Base-by-base conservation (phyloP, 2,113 vertebrate genomes). In the Ciconia boyciana region DNA sequence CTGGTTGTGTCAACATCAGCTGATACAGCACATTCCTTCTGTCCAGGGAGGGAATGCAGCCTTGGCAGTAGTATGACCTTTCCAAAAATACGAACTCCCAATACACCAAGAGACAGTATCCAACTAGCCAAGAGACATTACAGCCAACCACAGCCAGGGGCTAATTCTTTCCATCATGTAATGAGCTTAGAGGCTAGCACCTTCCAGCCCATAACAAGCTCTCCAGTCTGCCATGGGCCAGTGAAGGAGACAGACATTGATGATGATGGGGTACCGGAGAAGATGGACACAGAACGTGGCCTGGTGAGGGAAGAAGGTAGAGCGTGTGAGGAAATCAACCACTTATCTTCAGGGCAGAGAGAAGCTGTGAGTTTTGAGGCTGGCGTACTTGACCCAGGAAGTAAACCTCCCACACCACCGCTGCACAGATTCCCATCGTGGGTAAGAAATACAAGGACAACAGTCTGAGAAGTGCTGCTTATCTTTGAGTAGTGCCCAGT, bases 211-310 rank as follows among this genome's bases (percentile, higher is more conserved):
- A 66, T 96, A 22, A 61, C 48, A 70, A 49, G 64, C 58, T 57
- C 80, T 46, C 2, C 95, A 90, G 89, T 54, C 29, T 70, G 94
- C 39, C 72, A 32, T 21, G 96, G 97, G 62, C 96, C 96, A 0
- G 96, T 99, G 90, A 98, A 99, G 39, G 99, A 99, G 89, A 99
- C 99, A 0, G 98, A 99, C 92, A 99, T 99, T 22, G 99, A 99
- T 54, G 98, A 98, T 60, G 87, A 93, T 81, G 77, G 46, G 13
- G 84, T 97, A 21, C 93, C 96, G 17, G 98, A 99, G 84, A 88
- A 97, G 68, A 99, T 99, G 99, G 99, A 99, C 20, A 91, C 94
- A 1, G 98, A 94, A 20, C 87, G 88, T 34, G 93, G 89, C 49
- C n/a, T 2, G 1, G 28, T 79, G 89, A 86, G 41, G 39, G 95